Evolutionary conservation across 2,888 invertebrate species (phyloP).

Genomic region (Acrocyrtus sp.): DNA sequence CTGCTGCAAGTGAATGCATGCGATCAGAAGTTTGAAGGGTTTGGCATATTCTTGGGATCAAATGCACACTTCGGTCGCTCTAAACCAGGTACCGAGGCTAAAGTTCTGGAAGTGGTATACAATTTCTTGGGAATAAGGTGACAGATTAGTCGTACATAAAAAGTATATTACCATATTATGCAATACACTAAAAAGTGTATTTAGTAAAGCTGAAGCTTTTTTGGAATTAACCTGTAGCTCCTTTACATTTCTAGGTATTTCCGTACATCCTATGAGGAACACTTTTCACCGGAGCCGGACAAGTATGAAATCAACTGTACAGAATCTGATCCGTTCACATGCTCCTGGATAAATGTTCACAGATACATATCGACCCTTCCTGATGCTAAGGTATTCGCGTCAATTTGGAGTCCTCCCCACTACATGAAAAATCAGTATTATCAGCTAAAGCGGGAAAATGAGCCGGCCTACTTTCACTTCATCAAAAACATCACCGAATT

Average conservation of each 20-base stretch:
- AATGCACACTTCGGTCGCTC: constrained; percentile 28
- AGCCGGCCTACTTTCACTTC: constrained; percentile 23
- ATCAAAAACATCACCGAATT: constrained; percentile 38
- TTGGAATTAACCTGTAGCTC: background rate
- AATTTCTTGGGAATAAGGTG: constrained; percentile 52
- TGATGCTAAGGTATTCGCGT: constrained; percentile 43
- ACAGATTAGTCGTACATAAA: background rate
- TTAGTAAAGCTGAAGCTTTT: too few relatives aligned
- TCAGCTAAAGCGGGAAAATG: constrained; percentile 35
- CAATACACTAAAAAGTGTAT: too few relatives aligned
- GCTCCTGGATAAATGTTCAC: constrained; percentile 50
- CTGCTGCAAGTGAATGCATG: constrained; percentile 25
- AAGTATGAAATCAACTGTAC: constrained; percentile 47
- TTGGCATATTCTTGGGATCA: constrained; percentile 54
- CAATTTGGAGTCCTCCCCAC: constrained; percentile 58
- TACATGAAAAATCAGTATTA: constrained; percentile 55
- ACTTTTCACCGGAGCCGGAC: constrained; percentile 43
- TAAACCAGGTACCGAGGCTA: constrained; percentile 19
- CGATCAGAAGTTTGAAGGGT: constrained; percentile 53
- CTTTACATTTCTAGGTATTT: constrained; percentile 29
- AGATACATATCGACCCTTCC: constrained; percentile 21
- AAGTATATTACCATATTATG: background rate
- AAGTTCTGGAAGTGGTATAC: constrained; percentile 45
- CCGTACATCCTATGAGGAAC: constrained; percentile 49
- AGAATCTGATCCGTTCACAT: constrained; percentile 25